A percentile compares a stretch with the other conserved stretches of the same genome.
Conservation (phyloP, 2,888 invertebrate species). For the Tetranychus piercei region DNA sequence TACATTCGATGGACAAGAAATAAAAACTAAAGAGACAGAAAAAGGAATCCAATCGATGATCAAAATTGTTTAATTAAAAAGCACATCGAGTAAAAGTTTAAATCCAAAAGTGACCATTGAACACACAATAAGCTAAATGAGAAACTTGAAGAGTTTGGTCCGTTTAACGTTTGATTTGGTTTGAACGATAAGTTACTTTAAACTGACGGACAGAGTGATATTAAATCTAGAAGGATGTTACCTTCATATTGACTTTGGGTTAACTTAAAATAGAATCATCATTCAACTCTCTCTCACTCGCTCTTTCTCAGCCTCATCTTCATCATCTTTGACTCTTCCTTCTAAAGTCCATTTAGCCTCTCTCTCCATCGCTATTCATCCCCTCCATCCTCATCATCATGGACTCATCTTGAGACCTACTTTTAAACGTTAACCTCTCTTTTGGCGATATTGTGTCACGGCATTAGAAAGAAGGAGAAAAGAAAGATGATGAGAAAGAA, state of each 20-base stretch:
- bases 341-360: conserved; percentile 3
- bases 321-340: neutral
- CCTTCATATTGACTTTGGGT: neutral
- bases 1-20: too few species aligned
- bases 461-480: conserved; percentile 3
- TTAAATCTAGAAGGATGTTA: conserved; percentile 1
- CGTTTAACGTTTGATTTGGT: neutral
- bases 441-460: conserved; percentile 10
- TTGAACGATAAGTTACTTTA: neutral
- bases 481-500: conserved; percentile 1
- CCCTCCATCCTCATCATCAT: neutral
- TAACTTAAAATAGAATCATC: conserved; percentile 1
- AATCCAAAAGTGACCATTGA: neutral
- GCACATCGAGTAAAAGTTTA: neutral
- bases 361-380: neutral
- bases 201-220: neutral
- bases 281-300: neutral
- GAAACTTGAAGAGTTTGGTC: too few species aligned
- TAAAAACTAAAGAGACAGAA: too few species aligned
- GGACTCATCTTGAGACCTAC: conserved; percentile 7
- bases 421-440: neutral
- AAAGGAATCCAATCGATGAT: too few species aligned
- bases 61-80: too few species aligned
- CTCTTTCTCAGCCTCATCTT: neutral
- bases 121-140: neutral